Evolutionary conservation across 2,113 vertebrate genomes (phyloP), one percentile per base, ranked within the genome.

Genomic region (Syngnathus floridae): DNA sequence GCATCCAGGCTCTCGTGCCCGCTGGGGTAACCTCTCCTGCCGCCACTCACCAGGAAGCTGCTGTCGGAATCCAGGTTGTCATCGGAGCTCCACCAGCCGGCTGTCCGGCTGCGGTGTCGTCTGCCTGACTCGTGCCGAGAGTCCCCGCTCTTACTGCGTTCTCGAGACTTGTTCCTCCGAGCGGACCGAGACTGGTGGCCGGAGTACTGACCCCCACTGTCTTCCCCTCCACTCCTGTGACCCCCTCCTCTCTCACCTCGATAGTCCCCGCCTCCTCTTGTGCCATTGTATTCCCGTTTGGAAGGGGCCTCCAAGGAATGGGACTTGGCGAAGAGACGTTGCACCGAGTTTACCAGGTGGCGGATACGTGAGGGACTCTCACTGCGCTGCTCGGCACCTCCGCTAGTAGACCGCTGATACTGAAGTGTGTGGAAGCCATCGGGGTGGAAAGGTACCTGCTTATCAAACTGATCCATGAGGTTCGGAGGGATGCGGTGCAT

Each of bases 51-150:
- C 82, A 97, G 88, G 84, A 93, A 98, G 89, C 97, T 95, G 69
- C 95, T 99, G 81, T 99, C 97, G 9, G 96, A 98, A 89, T 98
- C 97, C 88, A 99, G 85, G 90, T 99, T 99, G 87, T 99, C 97
- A 0, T 99, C 97, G 0, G 97, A 98, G 87, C 97, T 98, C 97
- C 97, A 99, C 97, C 97, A 98, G 75, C 97, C 97, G 19, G 95
- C 88, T 11, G 93, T 90, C 86, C 94, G 92, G 90, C 93, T 90
- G 66, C 95, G 94, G 68, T 97, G 96, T 58, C 94, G 92, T 59
- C 94, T 83, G 76, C 91, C 88, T 0, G 86, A 87, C 51, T 90
- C 89, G 4, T 90, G 90, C 84, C 96, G 87, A 57, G 94, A 93
- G 92, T 99, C 92, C 88, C 98, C 93, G 73, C 98, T 89, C 92